Evolutionary conservation across 2,888 invertebrate genomes (phyloP), one percentile per base, ranked within the genome.

Genomic region (Rhingia rostrata): DNA sequence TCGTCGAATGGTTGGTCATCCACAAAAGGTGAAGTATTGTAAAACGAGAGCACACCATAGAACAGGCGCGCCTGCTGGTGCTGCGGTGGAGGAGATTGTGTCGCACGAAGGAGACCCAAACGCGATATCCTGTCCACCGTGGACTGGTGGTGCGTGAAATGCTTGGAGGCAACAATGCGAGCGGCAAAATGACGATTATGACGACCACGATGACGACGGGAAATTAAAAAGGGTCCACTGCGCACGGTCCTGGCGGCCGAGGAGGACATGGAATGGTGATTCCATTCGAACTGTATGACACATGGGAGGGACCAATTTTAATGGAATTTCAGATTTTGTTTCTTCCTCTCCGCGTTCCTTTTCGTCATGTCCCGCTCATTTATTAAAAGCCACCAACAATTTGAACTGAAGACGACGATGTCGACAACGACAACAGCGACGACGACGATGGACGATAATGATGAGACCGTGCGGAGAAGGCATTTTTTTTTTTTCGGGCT

Each of bases 221-320:
- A 86, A 80, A 86, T 86, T 83, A 86, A 86, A 86, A 80, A 84
- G 80, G 78, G 63, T 81, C 82, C 85, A 72, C 86, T 70, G 54
- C 61, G 54, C 61, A 49, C 47, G 22, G 45, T 45, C 12, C 56
- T 47, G 58, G 32, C 70, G 54, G 63, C 49, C 47, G 51, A 47
- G 61, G 64, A 79, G 51, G 78, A 72, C 56, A 37, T 64, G 77
- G 51, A 75, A 79, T 86, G 70, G 83, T 63, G 82, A 78, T 78
- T 82, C 78, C 77, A 75, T 74, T 85, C 81, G 85, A 81, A 80
- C 85, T 86, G 86, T 86, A 83, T 86, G 86, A 86, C 86, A 86
- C 86, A 86, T 86, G 86, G 86, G 86, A 74, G 86, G 86, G 70
- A 83, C 86, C 79, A 83, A 79, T 86, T 86, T 86, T 86, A 86